Evolutionary conservation across 1,140 invertebrate species (phyloP), one percentile per base, ranked within the genome.

Genomic region (Drosophila insularis): DNA sequence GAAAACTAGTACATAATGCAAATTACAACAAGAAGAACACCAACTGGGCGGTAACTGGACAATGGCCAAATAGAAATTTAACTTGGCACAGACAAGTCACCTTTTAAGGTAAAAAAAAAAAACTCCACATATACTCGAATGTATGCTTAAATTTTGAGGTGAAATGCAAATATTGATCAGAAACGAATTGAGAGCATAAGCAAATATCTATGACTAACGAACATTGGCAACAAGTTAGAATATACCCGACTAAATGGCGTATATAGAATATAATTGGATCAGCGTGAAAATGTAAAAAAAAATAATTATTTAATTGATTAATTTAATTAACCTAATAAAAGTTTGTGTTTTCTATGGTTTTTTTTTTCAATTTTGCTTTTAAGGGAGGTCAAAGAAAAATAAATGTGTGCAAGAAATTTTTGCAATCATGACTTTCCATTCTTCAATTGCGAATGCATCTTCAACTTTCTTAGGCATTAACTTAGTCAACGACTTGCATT

Each of bases 1-100:
- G 61, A 70, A 70, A 63, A 46, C 46, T 43, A 68, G 71, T 67
- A 62, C 46, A 74, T 58, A 85, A 75, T 81, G 64, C 65, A 85
- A 80, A 85, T 68, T 67, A 74, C 65, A 74, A 76, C 70, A 74
- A 46, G 43, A 46, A 21, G 43, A 21, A 50, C 43, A 5, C 43
- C 43, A 50, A 50, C 43, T 50, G 43, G 43, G 43, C 59, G 59
- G 17, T 74, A 65, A 62, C 62, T 71, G 64, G 72, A 85, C 80
- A 68, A 73, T 69, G 74, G 70, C 56, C 50, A 66, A 63, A 39
- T 66, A 70, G 32, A 74, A 69, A 63, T 81, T 71, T 60, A 31
- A 13, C 63, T 64, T 35, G 46, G 55, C 37, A 19, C 21, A 63
- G 39, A 32, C 54, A 56, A 68, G 53, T 50, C 17, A 17, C 43